phyloP scores from a whole-genome alignment of 2,113 vertebrate species.

The Ifrita kowaldi region DNA sequence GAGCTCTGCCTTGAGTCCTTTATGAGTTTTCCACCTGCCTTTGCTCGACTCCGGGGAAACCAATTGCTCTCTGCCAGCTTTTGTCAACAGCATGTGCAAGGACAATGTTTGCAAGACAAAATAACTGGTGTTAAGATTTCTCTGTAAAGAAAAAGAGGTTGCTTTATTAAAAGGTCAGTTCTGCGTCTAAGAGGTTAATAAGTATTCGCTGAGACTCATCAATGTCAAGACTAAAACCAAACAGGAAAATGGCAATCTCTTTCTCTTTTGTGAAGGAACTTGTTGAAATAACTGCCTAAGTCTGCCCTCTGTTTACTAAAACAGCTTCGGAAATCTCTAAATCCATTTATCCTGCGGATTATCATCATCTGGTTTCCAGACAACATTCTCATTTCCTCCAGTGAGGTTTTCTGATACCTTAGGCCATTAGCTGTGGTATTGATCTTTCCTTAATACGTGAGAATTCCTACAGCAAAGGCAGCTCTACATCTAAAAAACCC shows the following conservation, averaged over 20 bases:
- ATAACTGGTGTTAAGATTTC: background rate
- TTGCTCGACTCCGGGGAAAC: background rate
- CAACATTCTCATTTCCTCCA: constrained; percentile 69
- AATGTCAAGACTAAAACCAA: constrained; percentile 52
- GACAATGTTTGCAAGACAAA: background rate
- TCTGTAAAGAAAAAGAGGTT: background rate
- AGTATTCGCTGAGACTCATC: constrained; percentile 10
- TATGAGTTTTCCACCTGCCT: background rate
- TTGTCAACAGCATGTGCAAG: background rate
- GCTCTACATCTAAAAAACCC: background rate
- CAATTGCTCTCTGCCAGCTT: background rate
- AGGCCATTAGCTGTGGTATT: constrained; percentile 69
- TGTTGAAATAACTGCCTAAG: constrained; percentile 61
- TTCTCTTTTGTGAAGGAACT: constrained; percentile 53
- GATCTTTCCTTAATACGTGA: constrained; percentile 63
- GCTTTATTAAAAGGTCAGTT: background rate
- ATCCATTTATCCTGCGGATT: constrained; percentile 68
- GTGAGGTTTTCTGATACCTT: constrained; percentile 59
- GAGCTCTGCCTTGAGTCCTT: background rate
- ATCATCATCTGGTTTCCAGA: constrained; percentile 68
- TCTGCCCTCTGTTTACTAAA: constrained; percentile 67
- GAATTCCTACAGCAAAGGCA: constrained; percentile 56
- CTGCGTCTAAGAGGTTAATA: constrained; percentile 41
- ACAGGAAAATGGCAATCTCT: constrained; percentile 59
- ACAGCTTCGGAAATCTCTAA: constrained; percentile 59